Percentiles rank a stretch among this genome's conserved stretches.
Conservation (phyloP, 2,797 vertebrate genomes). For the Rhadinocentrus ornatus region DNA sequence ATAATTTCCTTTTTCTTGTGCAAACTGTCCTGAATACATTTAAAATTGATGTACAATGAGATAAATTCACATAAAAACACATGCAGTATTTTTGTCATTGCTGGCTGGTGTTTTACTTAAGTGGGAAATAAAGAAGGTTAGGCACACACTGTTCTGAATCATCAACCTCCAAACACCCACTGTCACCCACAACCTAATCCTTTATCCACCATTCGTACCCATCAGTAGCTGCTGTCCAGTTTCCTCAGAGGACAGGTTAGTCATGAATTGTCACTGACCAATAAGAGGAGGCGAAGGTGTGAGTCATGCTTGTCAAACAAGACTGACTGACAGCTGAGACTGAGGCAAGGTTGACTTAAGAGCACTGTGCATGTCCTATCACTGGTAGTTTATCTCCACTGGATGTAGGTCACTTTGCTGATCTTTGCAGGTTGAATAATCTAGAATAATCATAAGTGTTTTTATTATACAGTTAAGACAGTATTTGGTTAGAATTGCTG, state of each 20-base stretch:
- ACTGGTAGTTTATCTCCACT: neutral
- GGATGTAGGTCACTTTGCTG: slow-evolving; percentile 1
- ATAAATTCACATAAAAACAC: neutral
- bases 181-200: slow-evolving; percentile 24
- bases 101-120: slow-evolving; percentile 2
- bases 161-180: slow-evolving; percentile 18
- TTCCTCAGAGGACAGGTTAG: slow-evolving; percentile 63
- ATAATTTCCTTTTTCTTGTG: neutral
- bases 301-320: slow-evolving; percentile 66
- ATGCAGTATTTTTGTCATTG: neutral
- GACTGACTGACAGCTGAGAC: slow-evolving; percentile 68
- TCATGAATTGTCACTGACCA: slow-evolving; percentile 64
- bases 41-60: neutral
- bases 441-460: slow-evolving; percentile 6
- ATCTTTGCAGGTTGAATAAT: slow-evolving; percentile 6
- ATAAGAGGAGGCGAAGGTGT: slow-evolving; percentile 47
- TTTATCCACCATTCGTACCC: slow-evolving; percentile 43
- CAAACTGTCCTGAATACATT: neutral
- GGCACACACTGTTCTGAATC: slow-evolving; percentile 46
- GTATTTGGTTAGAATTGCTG: slow-evolving; percentile 19
- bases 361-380: slow-evolving; percentile 21
- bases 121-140: slow-evolving; percentile 20
- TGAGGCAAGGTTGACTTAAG: slow-evolving; percentile 66
- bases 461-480: slow-evolving; percentile 10
- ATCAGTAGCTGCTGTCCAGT: slow-evolving; percentile 58